phyloP scores from a whole-genome alignment of 64 coral and sea anemone genomes.

The Montipora sp. region DNA sequence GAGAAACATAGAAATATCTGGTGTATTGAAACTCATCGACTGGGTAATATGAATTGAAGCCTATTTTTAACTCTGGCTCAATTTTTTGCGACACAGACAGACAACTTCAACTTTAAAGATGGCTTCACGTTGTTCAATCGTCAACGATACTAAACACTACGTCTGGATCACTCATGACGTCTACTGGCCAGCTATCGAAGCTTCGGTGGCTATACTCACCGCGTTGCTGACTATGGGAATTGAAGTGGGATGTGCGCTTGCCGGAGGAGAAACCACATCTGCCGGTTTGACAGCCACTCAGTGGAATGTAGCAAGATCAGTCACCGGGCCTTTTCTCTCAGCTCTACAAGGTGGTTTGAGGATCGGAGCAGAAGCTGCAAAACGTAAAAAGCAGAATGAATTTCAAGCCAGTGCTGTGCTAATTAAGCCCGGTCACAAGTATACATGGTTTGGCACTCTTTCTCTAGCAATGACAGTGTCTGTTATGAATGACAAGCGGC shows the following conservation, averaged over 20 bases:
- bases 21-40: too few relatives aligned
- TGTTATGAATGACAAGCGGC: conserved; percentile 39
- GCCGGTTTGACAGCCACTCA: conserved; percentile 12
- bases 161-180: too few relatives aligned
- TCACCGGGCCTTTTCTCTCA: neutral
- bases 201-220: neutral
- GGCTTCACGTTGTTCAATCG: conserved; percentile 19
- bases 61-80: too few relatives aligned
- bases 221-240: neutral
- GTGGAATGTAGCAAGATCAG: neutral
- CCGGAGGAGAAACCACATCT: neutral
- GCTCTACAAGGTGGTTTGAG: neutral
- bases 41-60: too few relatives aligned
- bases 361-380: neutral
- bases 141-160: conserved; percentile 23
- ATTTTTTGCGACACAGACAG: too few relatives aligned
- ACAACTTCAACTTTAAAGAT: too few relatives aligned
- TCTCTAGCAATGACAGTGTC: conserved; percentile 30
- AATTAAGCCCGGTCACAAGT: conserved; percentile 5
- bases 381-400: neutral
- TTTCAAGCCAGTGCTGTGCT: too few relatives aligned
- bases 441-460: neutral
- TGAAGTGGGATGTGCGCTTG: neutral
- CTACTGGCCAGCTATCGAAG: neutral
- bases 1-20: too few relatives aligned